Evolutionary conservation across 2,113 vertebrate species (phyloP).

Genomic region (Nannospalax galili): DNA sequence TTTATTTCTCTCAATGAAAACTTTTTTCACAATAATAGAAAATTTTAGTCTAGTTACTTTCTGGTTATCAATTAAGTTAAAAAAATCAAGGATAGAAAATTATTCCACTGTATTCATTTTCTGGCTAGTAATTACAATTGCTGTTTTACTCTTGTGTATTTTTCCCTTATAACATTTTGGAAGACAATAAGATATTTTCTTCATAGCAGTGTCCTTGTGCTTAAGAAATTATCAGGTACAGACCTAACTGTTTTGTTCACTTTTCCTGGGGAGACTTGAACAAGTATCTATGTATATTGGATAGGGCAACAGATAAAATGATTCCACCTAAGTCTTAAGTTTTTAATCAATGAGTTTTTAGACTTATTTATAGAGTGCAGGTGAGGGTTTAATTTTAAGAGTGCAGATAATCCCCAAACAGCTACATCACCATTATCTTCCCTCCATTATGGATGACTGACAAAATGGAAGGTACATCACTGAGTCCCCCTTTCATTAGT

Average conservation of each 20-base stretch:
- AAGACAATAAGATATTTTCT: neutral
- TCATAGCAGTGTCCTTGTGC: neutral
- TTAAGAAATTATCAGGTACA: neutral
- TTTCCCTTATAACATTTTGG: neutral
- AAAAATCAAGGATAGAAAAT: constrained; percentile 40
- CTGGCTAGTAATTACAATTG: constrained; percentile 8
- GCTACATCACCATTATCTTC: neutral
- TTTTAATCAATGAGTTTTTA: neutral
- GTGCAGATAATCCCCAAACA: neutral
- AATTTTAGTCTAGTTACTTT: constrained; percentile 19
- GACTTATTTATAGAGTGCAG: neutral
- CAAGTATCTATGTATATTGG: neutral
- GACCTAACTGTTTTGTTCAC: neutral
- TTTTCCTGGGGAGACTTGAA: neutral
- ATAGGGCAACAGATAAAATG: neutral
- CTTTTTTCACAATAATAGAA: constrained; percentile 23
- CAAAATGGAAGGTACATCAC: neutral
- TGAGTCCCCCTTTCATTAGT: neutral
- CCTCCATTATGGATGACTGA: neutral
- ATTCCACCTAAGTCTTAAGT: neutral
- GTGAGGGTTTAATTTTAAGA: neutral
- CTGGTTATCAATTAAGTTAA: constrained; percentile 16
- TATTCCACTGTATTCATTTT: neutral
- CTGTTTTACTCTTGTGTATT: neutral
- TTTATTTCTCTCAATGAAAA: constrained; percentile 20